Conservation (phyloP, 2,888 invertebrate species). For the Melieria omissa region DNA sequence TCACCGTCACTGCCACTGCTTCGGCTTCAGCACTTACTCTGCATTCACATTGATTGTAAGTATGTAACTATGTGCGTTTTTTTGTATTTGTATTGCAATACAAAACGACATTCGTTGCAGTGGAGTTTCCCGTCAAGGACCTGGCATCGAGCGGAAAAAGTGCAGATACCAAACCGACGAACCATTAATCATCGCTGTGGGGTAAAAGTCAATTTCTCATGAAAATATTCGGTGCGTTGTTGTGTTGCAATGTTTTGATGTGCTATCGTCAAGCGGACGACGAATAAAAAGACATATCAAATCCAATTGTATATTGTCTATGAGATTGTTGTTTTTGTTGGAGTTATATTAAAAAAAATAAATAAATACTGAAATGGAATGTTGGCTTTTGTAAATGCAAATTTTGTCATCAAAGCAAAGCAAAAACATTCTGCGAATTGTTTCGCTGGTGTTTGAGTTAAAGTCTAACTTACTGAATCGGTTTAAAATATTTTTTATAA, state of each 20-base stretch:
- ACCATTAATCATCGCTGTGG: slow-evolving; percentile 61
- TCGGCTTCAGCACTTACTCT: no score
- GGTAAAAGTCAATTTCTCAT: slow-evolving; percentile 63
- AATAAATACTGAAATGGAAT: no score
- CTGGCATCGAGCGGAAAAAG: slow-evolving; percentile 38
- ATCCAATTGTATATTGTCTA: slow-evolving; percentile 45
- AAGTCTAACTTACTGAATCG: no score
- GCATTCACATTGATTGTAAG: neutral
- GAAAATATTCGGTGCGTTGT: slow-evolving; percentile 54
- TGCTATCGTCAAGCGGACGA: slow-evolving; percentile 38
- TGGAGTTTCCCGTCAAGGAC: slow-evolving; percentile 43
- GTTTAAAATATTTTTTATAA: no score
- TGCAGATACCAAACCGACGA: slow-evolving; percentile 48
- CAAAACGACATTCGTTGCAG: slow-evolving; percentile 37
- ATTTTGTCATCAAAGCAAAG: no score
- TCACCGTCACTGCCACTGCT: slow-evolving; percentile 20
- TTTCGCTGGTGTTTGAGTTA: no score
- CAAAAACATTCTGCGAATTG: no score
- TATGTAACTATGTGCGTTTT: neutral
- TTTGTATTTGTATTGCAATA: slow-evolving; percentile 9
- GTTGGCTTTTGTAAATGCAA: no score
- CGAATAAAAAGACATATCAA: slow-evolving; percentile 44
- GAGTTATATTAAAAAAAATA: no score
- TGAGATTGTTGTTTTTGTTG: no score
- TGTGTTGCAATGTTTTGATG: slow-evolving; percentile 40